These are phyloP conservation scores for Apis laboriosa DNA, from an alignment of 1,140 invertebrate genomes.

Conservation along the genomic window DNA sequence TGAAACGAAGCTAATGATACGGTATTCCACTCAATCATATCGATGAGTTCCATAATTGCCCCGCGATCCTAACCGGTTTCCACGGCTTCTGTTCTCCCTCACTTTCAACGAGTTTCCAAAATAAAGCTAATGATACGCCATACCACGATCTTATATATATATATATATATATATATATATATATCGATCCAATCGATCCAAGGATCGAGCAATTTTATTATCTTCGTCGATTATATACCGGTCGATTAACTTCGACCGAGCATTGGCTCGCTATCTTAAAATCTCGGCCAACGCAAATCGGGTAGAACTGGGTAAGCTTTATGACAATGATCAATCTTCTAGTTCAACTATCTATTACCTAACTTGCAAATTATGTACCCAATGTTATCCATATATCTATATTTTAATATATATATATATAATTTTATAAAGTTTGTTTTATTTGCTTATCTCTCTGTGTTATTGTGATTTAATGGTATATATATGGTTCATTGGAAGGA, in stretches of 20 bases:
- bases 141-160: background rate
- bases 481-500: too few species aligned
- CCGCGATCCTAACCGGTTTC: constrained; percentile 18
- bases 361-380: too few species aligned
- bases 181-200: background rate
- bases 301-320: too few species aligned
- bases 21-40: constrained; percentile 39
- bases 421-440: too few species aligned
- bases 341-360: too few species aligned
- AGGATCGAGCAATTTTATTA: constrained; percentile 3
- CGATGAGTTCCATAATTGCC: constrained; percentile 27
- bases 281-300: too few species aligned
- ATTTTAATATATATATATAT: too few species aligned
- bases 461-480: too few species aligned
- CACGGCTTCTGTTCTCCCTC: background rate
- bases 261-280: background rate
- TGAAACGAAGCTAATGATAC: constrained; percentile 21
- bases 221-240: background rate
- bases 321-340: too few species aligned
- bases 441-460: too few species aligned
- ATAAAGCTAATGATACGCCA: constrained; percentile 16
- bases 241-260: background rate
- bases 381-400: too few species aligned
- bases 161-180: background rate
- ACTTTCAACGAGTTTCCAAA: constrained; percentile 17